Evolutionary conservation across 2,797 vertebrate species (phyloP), one percentile per base, ranked within the genome.

Genomic region (Gastrophryne carolinensis): DNA sequence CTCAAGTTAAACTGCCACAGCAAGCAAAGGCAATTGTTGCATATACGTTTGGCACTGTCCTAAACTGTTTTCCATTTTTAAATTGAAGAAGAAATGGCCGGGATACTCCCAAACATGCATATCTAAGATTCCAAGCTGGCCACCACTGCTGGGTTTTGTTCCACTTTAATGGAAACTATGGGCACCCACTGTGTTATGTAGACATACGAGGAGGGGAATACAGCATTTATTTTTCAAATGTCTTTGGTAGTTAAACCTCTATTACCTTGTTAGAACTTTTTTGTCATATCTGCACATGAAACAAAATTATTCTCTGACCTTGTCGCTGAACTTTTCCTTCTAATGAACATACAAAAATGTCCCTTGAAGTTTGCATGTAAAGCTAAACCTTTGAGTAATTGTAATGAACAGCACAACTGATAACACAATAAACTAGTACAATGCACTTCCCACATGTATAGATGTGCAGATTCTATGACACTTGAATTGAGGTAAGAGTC

Each of bases 321-420:
- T 66, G 62, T 74, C 72, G 67, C 64, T 23, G 62, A 50, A 53
- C 26, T 19, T 67, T 58, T 56, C 62, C 63, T 75, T 75, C n/a
- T 52, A 67, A 30, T 60, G 21, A 68, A 13, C 23, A 54, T 39
- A 67, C 37, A 75, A 41, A 75, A 60, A 53, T 54, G 62, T 75
- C n/a, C n/a, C n/a, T n/a, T n/a, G n/a, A n/a, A n/a, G n/a, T n/a
- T n/a, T n/a, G n/a, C n/a, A n/a, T n/a, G n/a, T n/a, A n/a, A n/a
- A n/a, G n/a, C n/a, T n/a, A n/a, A n/a, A n/a, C n/a, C n/a, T n/a
- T n/a, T n/a, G n/a, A n/a, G n/a, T n/a, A n/a, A n/a, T n/a, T n/a
- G n/a, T n/a, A 64, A 75, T 75, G 50, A 68, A 75, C 56, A 57
- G 66, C 41, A 67, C 49, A 65, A 56, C 35, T 34, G 63, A 67